Percentiles rank a stretch among this genome's conserved stretches.
Conservation (phyloP, 1,140 invertebrate species). For the Bombus affinis region DNA sequence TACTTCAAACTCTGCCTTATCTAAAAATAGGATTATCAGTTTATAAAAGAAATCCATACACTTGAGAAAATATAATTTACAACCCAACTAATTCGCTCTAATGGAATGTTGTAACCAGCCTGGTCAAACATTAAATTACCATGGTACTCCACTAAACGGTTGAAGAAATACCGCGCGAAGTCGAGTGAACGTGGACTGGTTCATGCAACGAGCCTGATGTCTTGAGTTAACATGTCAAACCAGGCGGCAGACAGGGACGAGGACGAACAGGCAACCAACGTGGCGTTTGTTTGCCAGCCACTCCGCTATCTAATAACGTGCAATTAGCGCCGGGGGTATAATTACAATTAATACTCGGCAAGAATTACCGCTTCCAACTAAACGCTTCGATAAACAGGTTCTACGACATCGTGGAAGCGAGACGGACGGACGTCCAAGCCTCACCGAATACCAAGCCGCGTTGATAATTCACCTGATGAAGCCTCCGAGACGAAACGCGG, state of each 20-base stretch:
- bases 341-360: slow-evolving; percentile 72
- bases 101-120: background rate
- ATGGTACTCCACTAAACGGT: background rate
- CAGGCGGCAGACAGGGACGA: background rate
- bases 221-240: slow-evolving; percentile 35
- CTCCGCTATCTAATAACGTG: slow-evolving; percentile 69
- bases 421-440: background rate
- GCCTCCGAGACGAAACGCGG: slow-evolving; percentile 33
- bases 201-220: slow-evolving; percentile 3
- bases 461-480: slow-evolving; percentile 51
- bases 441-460: slow-evolving; percentile 36
- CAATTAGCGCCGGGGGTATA: slow-evolving; percentile 72
- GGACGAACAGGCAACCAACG: background rate
- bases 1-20: background rate
- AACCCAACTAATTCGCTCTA: background rate
- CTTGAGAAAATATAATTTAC: background rate
- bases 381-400: slow-evolving; percentile 69
- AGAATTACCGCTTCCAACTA: slow-evolving; percentile 70
- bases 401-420: slow-evolving; percentile 18
- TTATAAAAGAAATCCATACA: background rate
- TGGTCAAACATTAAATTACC: slow-evolving; percentile 9
- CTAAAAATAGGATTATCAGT: background rate
- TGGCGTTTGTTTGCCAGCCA: slow-evolving; percentile 67
- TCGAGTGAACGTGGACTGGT: background rate
- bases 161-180: background rate